Base-by-base conservation (phyloP, 2,113 vertebrate genomes). In the Porphyrio hochstetteri region DNA sequence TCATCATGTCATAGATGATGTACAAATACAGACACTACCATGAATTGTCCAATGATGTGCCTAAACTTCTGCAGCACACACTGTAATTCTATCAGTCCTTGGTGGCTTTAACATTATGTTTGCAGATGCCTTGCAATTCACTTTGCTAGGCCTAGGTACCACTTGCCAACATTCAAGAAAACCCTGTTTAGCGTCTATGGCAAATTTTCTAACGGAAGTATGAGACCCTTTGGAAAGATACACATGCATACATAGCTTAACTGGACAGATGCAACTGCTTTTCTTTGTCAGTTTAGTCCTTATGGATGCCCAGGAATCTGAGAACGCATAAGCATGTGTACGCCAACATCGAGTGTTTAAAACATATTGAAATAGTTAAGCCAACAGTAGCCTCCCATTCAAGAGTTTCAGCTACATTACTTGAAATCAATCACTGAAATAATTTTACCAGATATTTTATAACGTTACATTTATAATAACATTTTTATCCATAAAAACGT, bases 91-190 rank as follows among this genome's bases (percentile, higher is more conserved):
- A 68, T 24, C 14, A 77, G 65, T 48, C 19, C 21, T 87, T 48
- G 44, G 23, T 40, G 36, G 82, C 17, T 79, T n/a, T 36, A 74
- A 31, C 40, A n/a, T 38, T 46, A 83, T 7, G 16, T 65, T 70
- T 75, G 24, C 28, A 74, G 52, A 72, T 7, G 19, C 33, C 61
- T 40, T 56, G 42, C 35, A 83, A 48, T 65, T 79, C 31, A 55
- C 63, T 46, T 82, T 59, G 44, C 21, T 67, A 5, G 0, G 71
- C 14, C 33, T 42, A n/a, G 0, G 0, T 16, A 70, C 7, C 33
- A 42, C 29, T 44, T 72, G 9, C 6, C n/a, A 89, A 55, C 5
- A 15, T n/a, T 61, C n/a, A 92, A 68, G 42, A 71, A 78, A 92
- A 84, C 16, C 18, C 35, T 33, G 2, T 20, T 67, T 36, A 55